Evolutionary conservation across 2,888 invertebrate species (phyloP).

Genomic region (Hypomecis punctinalis): DNA sequence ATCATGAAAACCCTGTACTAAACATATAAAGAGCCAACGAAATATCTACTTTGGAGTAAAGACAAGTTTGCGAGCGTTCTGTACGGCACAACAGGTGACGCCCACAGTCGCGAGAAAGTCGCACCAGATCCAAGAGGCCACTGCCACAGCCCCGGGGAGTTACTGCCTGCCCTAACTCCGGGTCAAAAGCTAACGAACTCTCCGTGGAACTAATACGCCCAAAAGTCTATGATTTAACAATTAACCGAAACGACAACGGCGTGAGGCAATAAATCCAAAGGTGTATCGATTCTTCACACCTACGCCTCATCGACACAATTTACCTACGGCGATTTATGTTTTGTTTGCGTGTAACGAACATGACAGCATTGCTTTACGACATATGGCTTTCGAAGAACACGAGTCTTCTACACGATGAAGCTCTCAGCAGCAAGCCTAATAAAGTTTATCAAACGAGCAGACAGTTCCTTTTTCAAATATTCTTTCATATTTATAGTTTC

Average conservation of each 20-base stretch:
- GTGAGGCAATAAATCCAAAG: slow-evolving; percentile 36
- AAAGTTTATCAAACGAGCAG: slow-evolving; percentile 5
- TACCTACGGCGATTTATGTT: slow-evolving; percentile 33
- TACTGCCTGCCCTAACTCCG: slow-evolving; percentile 27
- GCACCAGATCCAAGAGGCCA: slow-evolving; percentile 47
- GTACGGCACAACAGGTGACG: slow-evolving; percentile 69
- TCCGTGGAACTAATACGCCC: slow-evolving; percentile 32
- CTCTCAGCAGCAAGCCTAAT: neutral
- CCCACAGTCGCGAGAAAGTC: slow-evolving; percentile 70
- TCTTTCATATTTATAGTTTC: neutral
- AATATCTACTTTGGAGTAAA: slow-evolving; percentile 38
- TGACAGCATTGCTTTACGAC: slow-evolving; percentile 30
- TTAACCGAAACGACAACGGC: slow-evolving; percentile 34
- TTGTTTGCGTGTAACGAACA: slow-evolving; percentile 34
- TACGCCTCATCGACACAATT: slow-evolving; percentile 38
- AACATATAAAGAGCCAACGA: slow-evolving; percentile 1
- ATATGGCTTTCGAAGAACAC: slow-evolving; percentile 18
- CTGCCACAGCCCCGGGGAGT: slow-evolving; percentile 32
- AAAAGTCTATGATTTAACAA: slow-evolving; percentile 39
- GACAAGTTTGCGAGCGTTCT: slow-evolving; percentile 47
- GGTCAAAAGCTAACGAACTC: slow-evolving; percentile 42
- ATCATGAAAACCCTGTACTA: neutral
- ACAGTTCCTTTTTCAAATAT: neutral
- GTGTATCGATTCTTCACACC: slow-evolving; percentile 42
- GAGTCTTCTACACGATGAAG: slow-evolving; percentile 15